phyloP scores from a whole-genome alignment of 2,797 vertebrate species.

The Buphagus erythrorhynchus region DNA sequence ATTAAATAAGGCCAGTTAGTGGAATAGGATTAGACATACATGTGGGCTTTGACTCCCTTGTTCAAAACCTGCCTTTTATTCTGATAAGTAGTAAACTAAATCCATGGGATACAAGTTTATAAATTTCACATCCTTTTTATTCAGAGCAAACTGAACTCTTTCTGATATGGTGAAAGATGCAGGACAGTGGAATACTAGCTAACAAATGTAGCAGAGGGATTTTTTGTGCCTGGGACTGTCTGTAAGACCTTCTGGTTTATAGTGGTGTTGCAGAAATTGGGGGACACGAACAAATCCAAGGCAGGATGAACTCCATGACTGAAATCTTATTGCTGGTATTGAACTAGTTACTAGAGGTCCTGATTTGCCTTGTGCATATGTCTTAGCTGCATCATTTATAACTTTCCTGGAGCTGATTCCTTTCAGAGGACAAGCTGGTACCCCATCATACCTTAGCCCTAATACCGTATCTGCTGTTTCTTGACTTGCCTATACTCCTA shows the following conservation, averaged over 20 bases:
- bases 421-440: not conserved
- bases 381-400: not conserved
- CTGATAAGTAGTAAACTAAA: not conserved
- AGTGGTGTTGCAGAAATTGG: not conserved
- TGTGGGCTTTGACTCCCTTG: not conserved
- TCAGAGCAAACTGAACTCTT: not conserved
- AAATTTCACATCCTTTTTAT: not conserved
- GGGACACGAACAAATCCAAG: not conserved
- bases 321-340: not conserved
- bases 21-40: not conserved
- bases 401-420: not conserved
- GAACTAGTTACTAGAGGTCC: not conserved
- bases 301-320: not conserved
- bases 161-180: not conserved
- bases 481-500: not conserved
- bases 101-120: not conserved
- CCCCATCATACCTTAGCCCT: not conserved
- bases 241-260: not conserved
- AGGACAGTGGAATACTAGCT: not conserved
- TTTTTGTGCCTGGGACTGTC: not conserved
- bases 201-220: not conserved
- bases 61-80: slow-evolving; percentile 1
- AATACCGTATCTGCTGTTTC: not conserved
- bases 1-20: not conserved
- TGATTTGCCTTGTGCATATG: not conserved